A percentile compares a stretch with the other conserved stretches of the same genome.
These are phyloP conservation scores for Orestias chungarensis DNA, from an alignment of 2,797 vertebrate species.

Conservation along the genomic window DNA sequence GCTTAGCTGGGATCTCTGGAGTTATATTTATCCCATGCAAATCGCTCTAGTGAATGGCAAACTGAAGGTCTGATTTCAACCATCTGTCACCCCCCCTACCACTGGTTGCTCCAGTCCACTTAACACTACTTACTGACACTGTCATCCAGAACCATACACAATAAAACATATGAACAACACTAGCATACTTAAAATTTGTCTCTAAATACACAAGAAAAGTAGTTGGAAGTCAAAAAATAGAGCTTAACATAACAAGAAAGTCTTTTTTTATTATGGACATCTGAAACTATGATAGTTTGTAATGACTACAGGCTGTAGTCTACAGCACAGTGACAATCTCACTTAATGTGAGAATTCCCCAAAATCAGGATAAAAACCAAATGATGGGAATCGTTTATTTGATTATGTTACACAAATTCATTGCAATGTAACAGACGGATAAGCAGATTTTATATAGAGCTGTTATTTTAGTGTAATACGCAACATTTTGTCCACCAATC, in stretches of 20 bases:
- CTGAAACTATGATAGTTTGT: slow-evolving; percentile 26
- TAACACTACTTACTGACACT: slow-evolving; percentile 15
- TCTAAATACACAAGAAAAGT: neutral
- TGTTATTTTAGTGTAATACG: slow-evolving; percentile 20
- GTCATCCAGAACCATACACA: slow-evolving; percentile 13
- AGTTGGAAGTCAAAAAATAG: neutral
- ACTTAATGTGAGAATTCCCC: slow-evolving; percentile 13
- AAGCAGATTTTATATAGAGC: slow-evolving; percentile 18
- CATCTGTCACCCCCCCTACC: slow-evolving; percentile 51
- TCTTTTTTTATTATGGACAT: slow-evolving; percentile 58
- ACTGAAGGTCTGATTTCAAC: slow-evolving; percentile 76
- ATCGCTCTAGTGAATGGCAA: slow-evolving; percentile 67
- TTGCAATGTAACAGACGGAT: slow-evolving; percentile 19
- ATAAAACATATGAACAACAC: slow-evolving; percentile 10
- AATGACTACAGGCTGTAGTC: too few relatives aligned
- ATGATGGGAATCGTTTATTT: slow-evolving; percentile 27
- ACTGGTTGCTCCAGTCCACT: slow-evolving; percentile 20
- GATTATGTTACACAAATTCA: slow-evolving; percentile 30
- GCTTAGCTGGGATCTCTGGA: slow-evolving; percentile 65
- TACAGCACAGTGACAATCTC: slow-evolving; percentile 25
- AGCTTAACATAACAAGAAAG: slow-evolving; percentile 33
- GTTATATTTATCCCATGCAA: slow-evolving; percentile 80
- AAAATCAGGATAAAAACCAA: slow-evolving; percentile 12
- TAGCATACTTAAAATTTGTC: slow-evolving; percentile 12
- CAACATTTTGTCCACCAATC: neutral